phyloP scores from a whole-genome alignment of 2,113 vertebrate species.

The Ia io region DNA sequence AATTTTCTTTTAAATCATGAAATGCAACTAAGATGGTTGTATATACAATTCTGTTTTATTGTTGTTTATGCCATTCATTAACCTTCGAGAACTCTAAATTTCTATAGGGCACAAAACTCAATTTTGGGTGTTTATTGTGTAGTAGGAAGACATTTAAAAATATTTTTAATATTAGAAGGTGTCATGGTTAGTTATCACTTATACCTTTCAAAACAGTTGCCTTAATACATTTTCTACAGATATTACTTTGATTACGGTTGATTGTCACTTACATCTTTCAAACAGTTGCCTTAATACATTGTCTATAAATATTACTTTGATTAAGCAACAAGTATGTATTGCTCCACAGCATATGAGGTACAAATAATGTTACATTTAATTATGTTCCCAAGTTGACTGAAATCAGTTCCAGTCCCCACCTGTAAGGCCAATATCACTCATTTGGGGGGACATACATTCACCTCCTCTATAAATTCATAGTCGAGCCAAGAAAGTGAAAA shows the following conservation, averaged over 20 bases:
- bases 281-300: conserved; percentile 13
- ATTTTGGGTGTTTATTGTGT: not conserved
- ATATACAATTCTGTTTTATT: not conserved
- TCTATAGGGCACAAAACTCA: not conserved
- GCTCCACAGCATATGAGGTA: not conserved
- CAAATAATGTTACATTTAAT: not conserved
- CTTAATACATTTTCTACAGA: conserved; percentile 3
- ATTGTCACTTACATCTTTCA: not conserved
- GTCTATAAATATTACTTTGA: not conserved
- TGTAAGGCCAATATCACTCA: not conserved
- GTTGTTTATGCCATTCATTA: conserved; percentile 17
- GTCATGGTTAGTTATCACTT: not conserved
- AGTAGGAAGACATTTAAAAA: not conserved
- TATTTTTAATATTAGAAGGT: not conserved
- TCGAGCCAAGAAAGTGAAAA: not conserved
- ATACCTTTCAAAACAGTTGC: not conserved
- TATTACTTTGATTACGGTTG: conserved; percentile 2
- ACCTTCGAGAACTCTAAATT: not conserved
- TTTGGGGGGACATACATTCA: not conserved
- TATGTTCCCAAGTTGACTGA: not conserved
- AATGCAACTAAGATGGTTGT: not conserved
- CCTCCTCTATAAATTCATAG: not conserved
- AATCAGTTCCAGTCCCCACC: not conserved
- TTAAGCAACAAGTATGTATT: not conserved
- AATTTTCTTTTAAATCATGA: not conserved